A percentile compares a stretch with the other conserved stretches of the same genome.
Conservation (phyloP, 2,113 vertebrate species). For the Turnix velox region DNA sequence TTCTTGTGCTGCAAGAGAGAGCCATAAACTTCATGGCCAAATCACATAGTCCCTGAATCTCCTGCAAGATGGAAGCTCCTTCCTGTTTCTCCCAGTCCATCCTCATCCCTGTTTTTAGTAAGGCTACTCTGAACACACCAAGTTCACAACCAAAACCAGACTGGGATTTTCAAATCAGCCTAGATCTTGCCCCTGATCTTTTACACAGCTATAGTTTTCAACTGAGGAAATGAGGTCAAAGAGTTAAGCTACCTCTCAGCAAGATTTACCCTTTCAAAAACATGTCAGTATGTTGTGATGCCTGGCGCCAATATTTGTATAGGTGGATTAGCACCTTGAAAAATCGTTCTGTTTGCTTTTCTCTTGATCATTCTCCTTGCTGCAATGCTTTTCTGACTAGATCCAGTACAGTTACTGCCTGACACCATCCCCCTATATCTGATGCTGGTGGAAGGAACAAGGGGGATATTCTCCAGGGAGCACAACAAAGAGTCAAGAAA, state of each 20-base stretch:
- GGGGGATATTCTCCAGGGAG: background rate
- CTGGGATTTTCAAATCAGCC: background rate
- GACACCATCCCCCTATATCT: background rate
- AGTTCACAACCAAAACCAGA: background rate
- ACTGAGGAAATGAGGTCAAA: conserved; percentile 46
- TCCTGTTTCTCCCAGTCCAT: too few relatives aligned
- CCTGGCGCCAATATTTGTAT: conserved; percentile 17
- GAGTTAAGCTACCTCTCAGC: conserved; percentile 54
- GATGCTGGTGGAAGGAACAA: background rate
- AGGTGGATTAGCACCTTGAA: conserved; percentile 42
- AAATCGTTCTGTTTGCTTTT: conserved; percentile 19
- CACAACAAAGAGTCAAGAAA: background rate
- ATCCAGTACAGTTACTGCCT: background rate
- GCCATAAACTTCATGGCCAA: background rate
- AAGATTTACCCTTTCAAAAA: conserved; percentile 54
- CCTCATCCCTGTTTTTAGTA: background rate
- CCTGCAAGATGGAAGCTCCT: background rate
- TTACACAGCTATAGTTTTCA: conserved; percentile 17
- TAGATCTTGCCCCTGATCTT: background rate
- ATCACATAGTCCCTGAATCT: background rate
- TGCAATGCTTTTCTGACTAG: conserved; percentile 32
- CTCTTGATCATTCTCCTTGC: conserved; percentile 15
- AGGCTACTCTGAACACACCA: background rate
- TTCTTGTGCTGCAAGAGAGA: background rate
- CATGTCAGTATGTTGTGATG: background rate